phyloP scores from a whole-genome alignment of 2,888 invertebrate genomes.

The Meiosimyza platycephala region DNA sequence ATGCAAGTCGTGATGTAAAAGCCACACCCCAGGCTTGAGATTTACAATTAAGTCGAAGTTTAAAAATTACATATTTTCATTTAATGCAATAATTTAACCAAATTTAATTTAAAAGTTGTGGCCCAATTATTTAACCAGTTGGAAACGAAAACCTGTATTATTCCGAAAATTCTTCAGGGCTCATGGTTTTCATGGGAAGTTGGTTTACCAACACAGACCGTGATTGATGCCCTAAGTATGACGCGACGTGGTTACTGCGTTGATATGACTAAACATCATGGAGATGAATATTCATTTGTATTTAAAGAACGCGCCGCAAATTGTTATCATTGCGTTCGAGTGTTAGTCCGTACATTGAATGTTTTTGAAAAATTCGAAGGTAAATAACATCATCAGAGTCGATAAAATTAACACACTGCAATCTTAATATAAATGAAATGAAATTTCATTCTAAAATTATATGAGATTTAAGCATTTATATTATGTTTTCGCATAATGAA shows the following conservation, averaged over 20 bases:
- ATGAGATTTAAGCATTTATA: neutral
- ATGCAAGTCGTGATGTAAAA: neutral
- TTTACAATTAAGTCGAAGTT: neutral
- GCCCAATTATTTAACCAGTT: conserved; percentile 7
- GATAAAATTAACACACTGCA: neutral
- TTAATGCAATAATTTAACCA: too few species aligned
- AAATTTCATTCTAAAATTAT: too few species aligned
- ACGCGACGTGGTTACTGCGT: conserved; percentile 79
- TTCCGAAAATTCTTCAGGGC: conserved; percentile 83
- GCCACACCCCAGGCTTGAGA: conserved; percentile 24
- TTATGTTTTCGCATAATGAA: too few species aligned
- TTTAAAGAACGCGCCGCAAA: conserved; percentile 72
- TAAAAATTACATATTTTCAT: neutral
- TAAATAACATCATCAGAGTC: conserved; percentile 50
- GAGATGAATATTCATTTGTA: conserved; percentile 88
- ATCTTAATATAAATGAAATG: neutral
- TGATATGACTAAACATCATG: conserved; percentile 75
- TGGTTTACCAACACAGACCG: conserved; percentile 82
- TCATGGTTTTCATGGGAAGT: conserved; percentile 94
- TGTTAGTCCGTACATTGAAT: conserved; percentile 87
- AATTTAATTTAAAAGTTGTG: too few species aligned
- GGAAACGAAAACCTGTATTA: conserved; percentile 70
- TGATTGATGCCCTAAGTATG: conserved; percentile 85
- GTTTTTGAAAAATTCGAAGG: conserved; percentile 90
- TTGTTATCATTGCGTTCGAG: conserved; percentile 88